Evolutionary conservation across 2,888 invertebrate species (phyloP).

Genomic region (Hydriomena furcata): DNA sequence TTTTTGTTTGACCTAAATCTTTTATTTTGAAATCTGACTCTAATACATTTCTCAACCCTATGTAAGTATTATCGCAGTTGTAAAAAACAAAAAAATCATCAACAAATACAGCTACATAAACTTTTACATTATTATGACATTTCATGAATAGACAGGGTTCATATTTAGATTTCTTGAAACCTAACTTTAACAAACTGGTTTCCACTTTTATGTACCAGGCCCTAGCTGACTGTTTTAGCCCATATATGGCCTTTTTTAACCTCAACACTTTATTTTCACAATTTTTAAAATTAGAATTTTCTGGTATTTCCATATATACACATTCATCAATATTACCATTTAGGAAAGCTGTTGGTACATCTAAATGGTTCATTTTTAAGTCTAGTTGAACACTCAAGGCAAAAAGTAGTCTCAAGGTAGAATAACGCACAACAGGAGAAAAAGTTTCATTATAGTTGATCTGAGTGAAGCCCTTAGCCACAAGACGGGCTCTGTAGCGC

Average conservation of each 20-base stretch:
- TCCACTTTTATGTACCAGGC: constrained; percentile 38
- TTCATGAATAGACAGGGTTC: constrained; percentile 42
- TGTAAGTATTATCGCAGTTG: background rate
- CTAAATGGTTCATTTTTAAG: constrained; percentile 22
- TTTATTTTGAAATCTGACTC: constrained; percentile 1
- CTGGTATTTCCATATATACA: constrained; percentile 33
- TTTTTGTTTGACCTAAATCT: background rate
- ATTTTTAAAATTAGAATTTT: background rate
- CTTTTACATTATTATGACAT: constrained; percentile 19
- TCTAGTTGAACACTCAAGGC: constrained; percentile 16
- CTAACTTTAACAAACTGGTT: constrained; percentile 19
- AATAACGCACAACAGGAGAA: constrained; percentile 26
- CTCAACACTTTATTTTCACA: constrained; percentile 35
- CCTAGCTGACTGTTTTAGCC: constrained; percentile 36
- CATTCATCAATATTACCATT: constrained; percentile 23
- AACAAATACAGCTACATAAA: constrained; percentile 33
- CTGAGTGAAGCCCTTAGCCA: constrained; percentile 31
- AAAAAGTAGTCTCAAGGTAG: constrained; percentile 28
- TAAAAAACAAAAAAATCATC: constrained; percentile 34
- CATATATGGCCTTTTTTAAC: constrained; percentile 38
- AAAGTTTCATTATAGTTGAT: constrained; percentile 24
- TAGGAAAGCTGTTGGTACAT: constrained; percentile 27
- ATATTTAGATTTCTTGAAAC: constrained; percentile 29
- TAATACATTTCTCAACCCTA: background rate
- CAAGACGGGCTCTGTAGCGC: constrained; percentile 22